These are phyloP conservation scores for Tinamus major DNA, from an alignment of 2,797 vertebrate genomes.

Conservation along the genomic window DNA sequence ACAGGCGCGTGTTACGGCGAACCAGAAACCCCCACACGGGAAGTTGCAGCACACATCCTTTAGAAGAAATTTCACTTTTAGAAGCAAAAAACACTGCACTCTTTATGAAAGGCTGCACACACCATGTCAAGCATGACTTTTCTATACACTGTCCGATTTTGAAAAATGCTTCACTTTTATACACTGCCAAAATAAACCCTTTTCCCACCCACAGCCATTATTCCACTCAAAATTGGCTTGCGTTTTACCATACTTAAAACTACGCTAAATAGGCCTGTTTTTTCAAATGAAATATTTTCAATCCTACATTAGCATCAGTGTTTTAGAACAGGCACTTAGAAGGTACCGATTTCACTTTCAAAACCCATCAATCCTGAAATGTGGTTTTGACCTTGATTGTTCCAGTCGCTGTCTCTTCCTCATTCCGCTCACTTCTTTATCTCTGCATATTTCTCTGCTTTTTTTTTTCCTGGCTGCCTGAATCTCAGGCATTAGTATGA, in stretches of 20 bases:
- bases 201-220: not conserved
- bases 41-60: not conserved
- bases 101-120: not conserved
- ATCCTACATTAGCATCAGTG: slow-evolving; percentile 31
- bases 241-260: not conserved
- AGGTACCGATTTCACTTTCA: slow-evolving; percentile 21
- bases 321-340: slow-evolving; percentile 19
- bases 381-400: slow-evolving; percentile 59
- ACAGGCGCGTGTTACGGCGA: not conserved
- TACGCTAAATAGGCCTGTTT: not conserved
- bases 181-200: not conserved
- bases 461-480: not conserved
- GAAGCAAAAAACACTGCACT: not conserved
- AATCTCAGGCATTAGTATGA: slow-evolving; percentile 20
- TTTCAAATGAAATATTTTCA: not conserved
- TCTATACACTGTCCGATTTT: not conserved
- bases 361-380: slow-evolving; percentile 61
- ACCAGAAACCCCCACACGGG: not conserved
- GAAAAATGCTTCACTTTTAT: not conserved
- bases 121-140: not conserved
- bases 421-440: not conserved
- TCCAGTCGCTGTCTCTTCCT: slow-evolving; percentile 27
- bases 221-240: not conserved
- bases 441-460: not conserved
- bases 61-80: not conserved